phyloP scores from a whole-genome alignment of 2,888 invertebrate genomes.

The Formica aserva region DNA sequence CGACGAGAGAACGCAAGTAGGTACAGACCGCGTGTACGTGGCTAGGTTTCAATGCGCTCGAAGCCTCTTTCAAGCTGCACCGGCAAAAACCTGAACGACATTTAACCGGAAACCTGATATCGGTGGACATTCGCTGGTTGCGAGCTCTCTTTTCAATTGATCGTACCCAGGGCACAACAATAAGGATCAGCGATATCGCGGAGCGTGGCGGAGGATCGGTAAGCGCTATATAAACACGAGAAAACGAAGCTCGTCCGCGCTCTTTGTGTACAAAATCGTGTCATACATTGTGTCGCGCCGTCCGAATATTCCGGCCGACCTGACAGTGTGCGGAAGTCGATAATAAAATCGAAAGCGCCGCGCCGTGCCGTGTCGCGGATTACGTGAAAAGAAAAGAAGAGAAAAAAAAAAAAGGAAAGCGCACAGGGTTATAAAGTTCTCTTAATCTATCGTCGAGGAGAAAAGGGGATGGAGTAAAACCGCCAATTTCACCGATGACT shows the following conservation, averaged over 20 bases:
- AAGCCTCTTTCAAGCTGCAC: constrained; percentile 70
- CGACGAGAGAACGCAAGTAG: constrained; percentile 62
- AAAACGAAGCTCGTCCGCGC: constrained; percentile 59
- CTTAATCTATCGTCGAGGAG: constrained; percentile 30
- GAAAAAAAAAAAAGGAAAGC: background rate
- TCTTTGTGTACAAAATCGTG: constrained; percentile 60
- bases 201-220: constrained; percentile 52
- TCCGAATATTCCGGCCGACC: constrained; percentile 34
- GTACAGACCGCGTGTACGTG: constrained; percentile 58
- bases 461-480: constrained; percentile 1
- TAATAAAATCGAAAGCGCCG: constrained; percentile 31
- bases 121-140: constrained; percentile 73
- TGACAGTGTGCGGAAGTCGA: background rate
- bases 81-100: constrained; percentile 70
- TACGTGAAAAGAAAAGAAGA: background rate
- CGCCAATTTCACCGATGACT: constrained; percentile 37
- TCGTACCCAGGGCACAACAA: constrained; percentile 70
- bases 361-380: background rate
- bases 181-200: constrained; percentile 74
- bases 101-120: constrained; percentile 77
- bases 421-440: constrained; percentile 4
- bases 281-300: constrained; percentile 35
- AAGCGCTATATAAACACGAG: constrained; percentile 54
- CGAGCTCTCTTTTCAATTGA: constrained; percentile 72
- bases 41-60: constrained; percentile 67